Percentiles rank a stretch among this genome's conserved stretches.
phyloP scores from a whole-genome alignment of 2,113 vertebrate species.

The Cavia porcellus region DNA sequence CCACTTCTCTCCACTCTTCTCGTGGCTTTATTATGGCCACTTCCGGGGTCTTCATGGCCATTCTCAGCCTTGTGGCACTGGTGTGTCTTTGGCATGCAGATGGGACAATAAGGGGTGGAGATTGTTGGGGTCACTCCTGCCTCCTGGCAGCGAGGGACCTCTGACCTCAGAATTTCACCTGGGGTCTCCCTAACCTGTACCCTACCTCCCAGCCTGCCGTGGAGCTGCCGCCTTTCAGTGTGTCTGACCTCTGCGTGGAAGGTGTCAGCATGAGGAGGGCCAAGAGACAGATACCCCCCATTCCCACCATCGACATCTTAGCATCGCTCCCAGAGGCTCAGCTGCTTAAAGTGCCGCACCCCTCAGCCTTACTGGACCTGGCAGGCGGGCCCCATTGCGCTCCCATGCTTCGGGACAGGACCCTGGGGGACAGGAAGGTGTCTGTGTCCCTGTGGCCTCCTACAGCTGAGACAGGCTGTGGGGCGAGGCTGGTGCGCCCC shows the following conservation, averaged over 20 bases:
- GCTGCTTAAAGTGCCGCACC: background rate
- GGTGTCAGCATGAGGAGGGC: slow-evolving; percentile 66
- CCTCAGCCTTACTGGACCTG: background rate
- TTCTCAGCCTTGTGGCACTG: background rate
- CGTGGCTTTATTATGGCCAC: background rate
- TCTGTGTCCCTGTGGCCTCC: background rate
- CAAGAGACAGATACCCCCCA: background rate
- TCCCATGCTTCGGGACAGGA: background rate
- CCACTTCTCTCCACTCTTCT: background rate
- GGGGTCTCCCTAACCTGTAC: background rate
- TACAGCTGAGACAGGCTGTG: background rate
- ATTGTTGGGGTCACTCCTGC: background rate
- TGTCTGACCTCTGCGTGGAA: slow-evolving; percentile 79
- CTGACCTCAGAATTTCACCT: background rate
- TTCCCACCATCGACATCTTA: background rate
- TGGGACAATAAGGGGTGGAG: background rate
- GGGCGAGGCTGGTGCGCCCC: background rate
- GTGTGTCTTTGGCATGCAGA: background rate
- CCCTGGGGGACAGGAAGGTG: background rate
- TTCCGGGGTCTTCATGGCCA: background rate
- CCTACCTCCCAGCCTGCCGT: slow-evolving; percentile 55
- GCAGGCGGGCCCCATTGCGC: accelerated
- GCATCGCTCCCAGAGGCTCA: background rate
- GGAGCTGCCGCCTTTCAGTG: slow-evolving; percentile 50
- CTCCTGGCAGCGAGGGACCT: background rate